A percentile compares a stretch with the other conserved stretches of the same genome.
Evolutionary conservation across 2,797 vertebrate species (phyloP).

Genomic region (Rhynchonycteris naso): DNA sequence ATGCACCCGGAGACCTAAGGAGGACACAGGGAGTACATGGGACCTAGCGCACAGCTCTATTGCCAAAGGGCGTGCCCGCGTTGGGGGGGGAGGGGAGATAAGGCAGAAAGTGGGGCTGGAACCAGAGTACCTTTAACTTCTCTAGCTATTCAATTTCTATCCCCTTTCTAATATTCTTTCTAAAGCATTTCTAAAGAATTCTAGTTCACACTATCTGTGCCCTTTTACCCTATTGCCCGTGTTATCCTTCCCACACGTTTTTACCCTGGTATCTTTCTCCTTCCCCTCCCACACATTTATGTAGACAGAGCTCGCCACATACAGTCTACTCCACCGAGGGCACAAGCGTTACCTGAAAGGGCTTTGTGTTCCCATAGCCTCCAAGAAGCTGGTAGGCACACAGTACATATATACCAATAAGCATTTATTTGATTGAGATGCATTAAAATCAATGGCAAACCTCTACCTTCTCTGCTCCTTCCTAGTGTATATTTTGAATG

Average conservation of each 20-base stretch:
- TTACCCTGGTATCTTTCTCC: not conserved
- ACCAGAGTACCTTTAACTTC: not conserved
- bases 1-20: not conserved
- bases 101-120: not conserved
- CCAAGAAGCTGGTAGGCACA: not conserved
- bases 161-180: not conserved
- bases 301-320: not conserved
- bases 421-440: not conserved
- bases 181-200: not conserved
- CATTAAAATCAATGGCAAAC: conserved; percentile 29
- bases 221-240: not conserved
- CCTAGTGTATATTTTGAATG: not conserved
- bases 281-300: not conserved
- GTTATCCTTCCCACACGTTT: not conserved
- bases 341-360: not conserved
- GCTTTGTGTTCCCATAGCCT: not conserved
- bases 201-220: not conserved
- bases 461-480: not conserved
- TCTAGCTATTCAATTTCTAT: not conserved
- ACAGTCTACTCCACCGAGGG: not conserved
- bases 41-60: no score
- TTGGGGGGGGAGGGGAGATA: not conserved
- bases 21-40: rapidly evolving
- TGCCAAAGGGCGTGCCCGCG: rapidly evolving
- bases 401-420: not conserved